Conservation (phyloP, 2,888 invertebrate species). For the Sclerodermus sp. region DNA sequence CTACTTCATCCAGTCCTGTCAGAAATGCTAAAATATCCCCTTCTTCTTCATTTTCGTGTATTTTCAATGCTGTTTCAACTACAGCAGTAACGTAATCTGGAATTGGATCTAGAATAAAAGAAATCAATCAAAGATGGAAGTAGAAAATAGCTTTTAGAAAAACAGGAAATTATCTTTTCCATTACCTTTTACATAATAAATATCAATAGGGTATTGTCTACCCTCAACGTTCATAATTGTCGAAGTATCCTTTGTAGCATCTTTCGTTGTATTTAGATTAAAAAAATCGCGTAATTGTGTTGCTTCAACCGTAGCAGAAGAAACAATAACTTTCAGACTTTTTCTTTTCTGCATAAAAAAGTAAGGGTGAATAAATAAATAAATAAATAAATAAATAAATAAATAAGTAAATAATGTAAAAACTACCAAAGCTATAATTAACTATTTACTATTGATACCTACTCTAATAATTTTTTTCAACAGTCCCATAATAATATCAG, state of each 20-base stretch:
- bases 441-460: slow-evolving; percentile 24
- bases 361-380: too few species aligned
- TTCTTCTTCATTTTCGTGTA: slow-evolving; percentile 78
- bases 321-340: slow-evolving; percentile 81
- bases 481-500: slow-evolving; percentile 91
- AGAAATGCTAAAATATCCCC: slow-evolving; percentile 93
- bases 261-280: slow-evolving; percentile 61
- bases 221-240: slow-evolving; percentile 87
- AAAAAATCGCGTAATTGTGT: slow-evolving; percentile 81
- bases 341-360: slow-evolving; percentile 68
- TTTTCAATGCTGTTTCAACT: slow-evolving; percentile 85
- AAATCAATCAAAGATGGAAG: slow-evolving; percentile 20
- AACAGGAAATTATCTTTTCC: neutral
- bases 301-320: slow-evolving; percentile 96
- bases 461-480: slow-evolving; percentile 87
- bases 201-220: slow-evolving; percentile 82
- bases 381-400: too few species aligned
- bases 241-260: slow-evolving; percentile 67
- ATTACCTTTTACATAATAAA: slow-evolving; percentile 76
- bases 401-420: neutral
- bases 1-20: slow-evolving; percentile 94
- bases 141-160: neutral
- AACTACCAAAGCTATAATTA: neutral
- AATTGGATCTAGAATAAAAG: slow-evolving; percentile 80
- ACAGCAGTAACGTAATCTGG: slow-evolving; percentile 87